Evolutionary conservation across 1,140 invertebrate genomes (phyloP).

Genomic region (Sesamia nonagrioides): DNA sequence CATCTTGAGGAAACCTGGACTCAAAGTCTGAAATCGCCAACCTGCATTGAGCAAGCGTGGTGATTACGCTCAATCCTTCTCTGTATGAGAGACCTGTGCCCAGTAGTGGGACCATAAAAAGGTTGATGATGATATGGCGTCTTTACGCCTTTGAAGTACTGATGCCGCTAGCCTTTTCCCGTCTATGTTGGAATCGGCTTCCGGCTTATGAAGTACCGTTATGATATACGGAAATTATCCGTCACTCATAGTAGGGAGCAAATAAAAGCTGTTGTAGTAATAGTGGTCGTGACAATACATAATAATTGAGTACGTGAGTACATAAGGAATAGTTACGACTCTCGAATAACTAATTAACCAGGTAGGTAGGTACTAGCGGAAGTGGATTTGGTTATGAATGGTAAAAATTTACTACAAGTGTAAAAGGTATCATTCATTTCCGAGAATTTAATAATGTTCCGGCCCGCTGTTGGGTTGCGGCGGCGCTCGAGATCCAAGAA

Average conservation of each 20-base stretch:
- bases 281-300: conserved; percentile 40
- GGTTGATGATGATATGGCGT: too few species aligned
- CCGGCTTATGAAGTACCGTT: background rate
- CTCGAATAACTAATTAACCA: conserved; percentile 19
- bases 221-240: conserved; percentile 42
- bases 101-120: too few species aligned
- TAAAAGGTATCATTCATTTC: background rate
- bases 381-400: conserved; percentile 9
- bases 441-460: background rate
- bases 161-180: too few species aligned
- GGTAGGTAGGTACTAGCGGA: background rate
- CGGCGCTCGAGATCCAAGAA: background rate
- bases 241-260: conserved; percentile 43
- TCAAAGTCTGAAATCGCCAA: too few species aligned
- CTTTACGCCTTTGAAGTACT: conserved; percentile 3
- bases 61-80: too few species aligned
- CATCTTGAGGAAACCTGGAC: too few species aligned
- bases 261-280: conserved; percentile 45
- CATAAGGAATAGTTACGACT: conserved; percentile 18
- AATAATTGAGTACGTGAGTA: conserved; percentile 26
- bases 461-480: background rate
- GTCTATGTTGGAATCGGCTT: too few species aligned
- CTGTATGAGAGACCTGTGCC: too few species aligned
- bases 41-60: too few species aligned
- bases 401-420: conserved; percentile 25